Evolutionary conservation across 2,888 invertebrate genomes (phyloP), one percentile per base, ranked within the genome.

Genomic region (Volucella bombylans): DNA sequence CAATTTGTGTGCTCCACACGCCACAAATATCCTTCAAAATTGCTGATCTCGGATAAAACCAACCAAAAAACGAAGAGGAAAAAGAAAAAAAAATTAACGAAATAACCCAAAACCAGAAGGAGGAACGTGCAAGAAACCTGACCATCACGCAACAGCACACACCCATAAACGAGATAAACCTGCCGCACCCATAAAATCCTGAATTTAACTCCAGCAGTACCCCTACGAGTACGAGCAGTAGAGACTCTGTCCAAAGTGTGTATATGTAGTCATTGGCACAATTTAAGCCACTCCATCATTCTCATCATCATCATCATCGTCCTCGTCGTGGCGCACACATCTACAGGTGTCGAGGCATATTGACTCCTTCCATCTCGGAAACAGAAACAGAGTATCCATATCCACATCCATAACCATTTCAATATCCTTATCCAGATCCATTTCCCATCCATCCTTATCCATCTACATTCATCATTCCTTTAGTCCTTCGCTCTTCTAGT

Each of bases 301-400:
- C n/a, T 14, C n/a, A 49, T 47, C 62, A 38, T n/a, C n/a, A 41
- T 52, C 47, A 12, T n/a, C 54, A n/a, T 18, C n/a, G 31, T 31
- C 31, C 31, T 31, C 31, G 6, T 31, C 31, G 6, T 4, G 31
- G 31, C 31, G 55, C 38, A 55, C 55, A 49, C 55, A 67, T 82
- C 82, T 49, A 82, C 80, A 82, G 55, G 67, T 82, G 71, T 68
- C 68, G 43, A 18, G 61, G 47, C n/a, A 62, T 49, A 55, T 59
- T 59, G 41, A 31, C 31, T 31, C 6, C 31, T 15, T 64, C 11
- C n/a, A 31, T 4, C 31, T 14, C 49, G 49, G n/a, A 49, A 49
- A 31, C 6, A 31, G 31, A 31, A 31, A 6, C 31, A 31, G 31
- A 31, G 31, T 31, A 31, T 31, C 31, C 31, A 31, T 31, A 31